phyloP scores from a whole-genome alignment of 2,113 vertebrate species.

The Lepisosteus oculatus region DNA sequence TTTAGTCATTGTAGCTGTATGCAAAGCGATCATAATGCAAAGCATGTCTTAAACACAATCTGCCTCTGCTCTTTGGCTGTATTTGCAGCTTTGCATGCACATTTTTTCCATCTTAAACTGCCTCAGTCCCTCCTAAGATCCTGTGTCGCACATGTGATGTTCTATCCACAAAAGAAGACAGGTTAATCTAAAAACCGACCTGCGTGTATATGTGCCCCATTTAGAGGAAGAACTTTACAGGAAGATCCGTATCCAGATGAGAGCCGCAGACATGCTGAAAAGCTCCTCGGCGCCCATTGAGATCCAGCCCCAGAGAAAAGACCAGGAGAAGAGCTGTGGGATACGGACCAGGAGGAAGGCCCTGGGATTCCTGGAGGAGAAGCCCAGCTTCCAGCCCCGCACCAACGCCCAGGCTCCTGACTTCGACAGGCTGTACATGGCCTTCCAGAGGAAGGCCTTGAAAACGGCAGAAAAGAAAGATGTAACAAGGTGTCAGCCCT shows the following conservation, averaged over 20 bases:
- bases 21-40: no score
- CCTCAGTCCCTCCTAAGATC: no score
- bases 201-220: constrained; percentile 21
- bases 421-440: constrained; percentile 75
- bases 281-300: constrained; percentile 48
- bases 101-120: no score
- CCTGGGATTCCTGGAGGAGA: constrained; percentile 75
- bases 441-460: constrained; percentile 70
- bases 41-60: no score
- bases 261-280: constrained; percentile 68
- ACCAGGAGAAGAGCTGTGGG: constrained; percentile 52
- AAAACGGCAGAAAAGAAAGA: constrained; percentile 64
- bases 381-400: constrained; percentile 78
- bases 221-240: constrained; percentile 75
- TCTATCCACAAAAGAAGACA: no score
- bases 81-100: no score
- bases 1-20: no score
- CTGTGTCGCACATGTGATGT: no score
- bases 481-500: constrained; percentile 76
- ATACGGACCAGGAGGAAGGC: constrained; percentile 67
- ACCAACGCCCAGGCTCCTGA: constrained; percentile 78
- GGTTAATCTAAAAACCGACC: neutral
- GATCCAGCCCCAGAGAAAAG: constrained; percentile 29
- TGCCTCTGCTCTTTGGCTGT: no score
- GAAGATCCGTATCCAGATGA: constrained; percentile 68